Conservation (phyloP, 1,140 invertebrate species). For the Pogonognathellus flavescens region DNA sequence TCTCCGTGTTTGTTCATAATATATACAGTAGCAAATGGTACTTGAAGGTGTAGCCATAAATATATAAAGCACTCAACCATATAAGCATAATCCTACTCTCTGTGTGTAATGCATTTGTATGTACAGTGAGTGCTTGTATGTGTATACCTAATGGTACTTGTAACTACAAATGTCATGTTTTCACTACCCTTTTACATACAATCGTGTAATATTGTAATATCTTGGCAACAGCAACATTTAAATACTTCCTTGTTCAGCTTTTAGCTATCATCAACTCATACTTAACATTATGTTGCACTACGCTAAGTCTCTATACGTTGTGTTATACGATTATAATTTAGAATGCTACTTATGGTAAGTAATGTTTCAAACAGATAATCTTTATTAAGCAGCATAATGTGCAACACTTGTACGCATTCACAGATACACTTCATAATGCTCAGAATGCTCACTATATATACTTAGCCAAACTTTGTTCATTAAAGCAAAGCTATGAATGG, state of each 20-base stretch:
- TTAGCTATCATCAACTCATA: constrained; percentile 18
- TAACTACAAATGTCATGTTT: too few species aligned
- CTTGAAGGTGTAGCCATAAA: too few species aligned
- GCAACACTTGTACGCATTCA: not conserved
- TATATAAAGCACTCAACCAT: too few species aligned
- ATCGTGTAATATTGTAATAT: too few species aligned
- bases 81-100: too few species aligned
- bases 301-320: not conserved
- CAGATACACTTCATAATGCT: not conserved
- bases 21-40: too few species aligned
- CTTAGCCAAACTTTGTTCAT: not conserved
- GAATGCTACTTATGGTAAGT: not conserved
- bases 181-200: too few species aligned
- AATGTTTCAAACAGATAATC: constrained; percentile 10
- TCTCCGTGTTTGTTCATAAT: too few species aligned
- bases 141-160: too few species aligned
- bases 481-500: too few species aligned
- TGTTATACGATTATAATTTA: not conserved
- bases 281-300: not conserved
- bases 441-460: not conserved
- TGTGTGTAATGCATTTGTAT: too few species aligned
- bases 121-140: too few species aligned
- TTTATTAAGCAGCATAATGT: not conserved
- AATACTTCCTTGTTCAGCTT: constrained; percentile 11
- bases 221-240: not conserved